Evolutionary conservation across 2,113 vertebrate genomes (phyloP), one percentile per base, ranked within the genome.

Genomic region (Copsychus sechellarum): DNA sequence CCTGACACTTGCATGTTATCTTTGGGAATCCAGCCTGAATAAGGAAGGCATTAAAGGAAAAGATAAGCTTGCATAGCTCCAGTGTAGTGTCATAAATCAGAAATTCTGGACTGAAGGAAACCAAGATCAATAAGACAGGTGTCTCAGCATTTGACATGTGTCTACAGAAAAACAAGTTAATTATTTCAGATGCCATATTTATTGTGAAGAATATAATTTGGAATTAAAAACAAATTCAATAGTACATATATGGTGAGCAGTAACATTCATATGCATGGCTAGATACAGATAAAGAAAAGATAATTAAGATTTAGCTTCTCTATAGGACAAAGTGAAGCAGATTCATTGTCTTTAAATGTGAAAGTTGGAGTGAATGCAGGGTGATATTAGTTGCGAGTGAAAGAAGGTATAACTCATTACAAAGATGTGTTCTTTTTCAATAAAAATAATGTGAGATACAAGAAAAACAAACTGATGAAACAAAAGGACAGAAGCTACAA

Each of bases 241-340:
- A 81, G 53, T 93, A 88, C 53, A 86, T 91, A 79, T 34, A 84
- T 79, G n/a, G 70, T 96, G 96, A 96, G 94, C 88, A 93, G 87
- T 93, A 97, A 91, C 56, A 86, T 94, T 96, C 88, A 87, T 90
- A 94, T 90, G 86, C 93, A 95, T 88, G 87, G 91, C 92, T 97
- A 92, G 88, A 97, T 92, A 93, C 48, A 97, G 90, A 85, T 51
- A 77, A 42, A 91, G 73, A 96, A 97, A 95, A 88, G 70, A 82
- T 95, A 97, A 97, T 97, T 97, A 97, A 92, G 80, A 97, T 96
- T 97, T 91, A 93, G 85, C 60, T 94, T 97, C 77, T 94, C 83
- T 97, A 97, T 97, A 97, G 96, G 95, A 72, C 67, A 92, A 96
- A 96, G 72, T 94, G 92, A 95, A 92, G 80, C 48, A 96, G 93